These are phyloP conservation scores for Meteorus sp. DNA, from an alignment of 1,140 invertebrate genomes.

Conservation along the genomic window DNA sequence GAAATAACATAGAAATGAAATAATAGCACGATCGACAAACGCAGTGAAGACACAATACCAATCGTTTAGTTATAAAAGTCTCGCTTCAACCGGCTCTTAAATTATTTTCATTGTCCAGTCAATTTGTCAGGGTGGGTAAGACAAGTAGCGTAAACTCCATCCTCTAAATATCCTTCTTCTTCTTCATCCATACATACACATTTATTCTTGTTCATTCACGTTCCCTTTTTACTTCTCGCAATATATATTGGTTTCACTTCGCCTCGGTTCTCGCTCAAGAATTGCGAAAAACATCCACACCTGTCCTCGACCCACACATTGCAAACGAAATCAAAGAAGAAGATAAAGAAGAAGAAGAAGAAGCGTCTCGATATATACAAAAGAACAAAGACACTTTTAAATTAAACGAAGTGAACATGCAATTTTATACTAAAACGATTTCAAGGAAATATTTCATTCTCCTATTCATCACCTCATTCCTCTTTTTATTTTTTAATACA, in stretches of 20 bases:
- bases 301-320: no score
- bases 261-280: no score
- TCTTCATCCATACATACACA: background rate
- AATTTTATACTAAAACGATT: no score
- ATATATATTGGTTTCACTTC: background rate
- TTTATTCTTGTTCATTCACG: background rate
- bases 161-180: conserved; percentile 18
- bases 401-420: conserved; percentile 10
- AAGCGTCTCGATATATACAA: background rate
- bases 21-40: conserved; percentile 3
- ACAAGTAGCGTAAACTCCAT: conserved; percentile 44
- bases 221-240: background rate
- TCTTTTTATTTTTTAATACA: no score
- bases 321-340: no score
- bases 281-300: no score
- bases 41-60: conserved; percentile 40
- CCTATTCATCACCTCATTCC: no score
- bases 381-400: background rate
- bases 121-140: conserved; percentile 57
- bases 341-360: background rate
- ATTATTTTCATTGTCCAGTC: conserved; percentile 56
- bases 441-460: no score
- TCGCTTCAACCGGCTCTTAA: conserved; percentile 41
- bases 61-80: conserved; percentile 42
- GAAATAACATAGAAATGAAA: no score